These are phyloP conservation scores for Sarcophaga variegata DNA, from an alignment of 2,888 invertebrate genomes.

Conservation along the genomic window DNA sequence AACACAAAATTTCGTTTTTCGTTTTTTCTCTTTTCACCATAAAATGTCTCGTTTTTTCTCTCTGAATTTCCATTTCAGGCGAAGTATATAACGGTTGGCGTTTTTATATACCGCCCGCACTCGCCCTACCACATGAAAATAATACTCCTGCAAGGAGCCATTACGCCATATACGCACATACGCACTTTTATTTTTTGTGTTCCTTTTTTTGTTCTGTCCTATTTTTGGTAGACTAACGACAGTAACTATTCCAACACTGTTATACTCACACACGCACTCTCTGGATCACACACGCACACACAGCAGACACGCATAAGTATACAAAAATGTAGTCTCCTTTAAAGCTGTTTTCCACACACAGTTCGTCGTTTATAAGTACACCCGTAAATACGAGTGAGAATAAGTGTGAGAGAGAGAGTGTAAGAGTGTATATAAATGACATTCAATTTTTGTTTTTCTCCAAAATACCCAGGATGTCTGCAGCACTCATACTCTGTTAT, in stretches of 20 bases:
- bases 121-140: background rate
- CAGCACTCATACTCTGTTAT: slow-evolving; percentile 60
- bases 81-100: slow-evolving; percentile 8
- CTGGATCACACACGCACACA: background rate
- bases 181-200: slow-evolving; percentile 19
- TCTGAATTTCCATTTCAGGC: background rate
- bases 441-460: slow-evolving; percentile 58
- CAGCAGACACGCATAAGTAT: slow-evolving; percentile 35
- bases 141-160: background rate
- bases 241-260: slow-evolving; percentile 12
- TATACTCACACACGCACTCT: slow-evolving; percentile 20
- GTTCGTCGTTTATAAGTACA: background rate
- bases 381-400: too few species aligned
- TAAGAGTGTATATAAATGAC: slow-evolving; percentile 57
- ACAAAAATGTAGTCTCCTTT: too few species aligned
- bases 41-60: background rate
- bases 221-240: slow-evolving; percentile 34
- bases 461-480: slow-evolving; percentile 67
- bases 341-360: background rate
- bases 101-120: slow-evolving; percentile 22
- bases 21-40: slow-evolving; percentile 39
- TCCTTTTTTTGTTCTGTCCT: background rate
- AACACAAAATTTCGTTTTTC: slow-evolving; percentile 32
- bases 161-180: slow-evolving; percentile 35
- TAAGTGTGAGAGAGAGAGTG: too few species aligned